These are phyloP conservation scores for Ammodramus savannarum DNA, from an alignment of 2,113 vertebrate genomes.

Conservation along the genomic window DNA sequence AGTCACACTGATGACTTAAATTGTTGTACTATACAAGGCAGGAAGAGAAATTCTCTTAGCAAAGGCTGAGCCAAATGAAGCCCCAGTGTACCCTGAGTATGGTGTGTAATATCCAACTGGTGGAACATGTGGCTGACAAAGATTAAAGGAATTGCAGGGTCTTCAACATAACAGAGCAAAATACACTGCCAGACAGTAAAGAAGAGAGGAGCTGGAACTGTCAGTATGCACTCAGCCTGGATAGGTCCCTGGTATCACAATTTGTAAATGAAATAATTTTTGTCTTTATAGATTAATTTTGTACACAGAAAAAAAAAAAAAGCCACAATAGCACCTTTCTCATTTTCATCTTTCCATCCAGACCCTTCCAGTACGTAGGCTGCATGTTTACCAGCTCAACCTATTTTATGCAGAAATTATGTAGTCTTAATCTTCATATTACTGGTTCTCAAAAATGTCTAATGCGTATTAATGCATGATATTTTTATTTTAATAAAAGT, in stretches of 20 bases:
- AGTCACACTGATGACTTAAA: background rate
- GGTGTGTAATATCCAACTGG: background rate
- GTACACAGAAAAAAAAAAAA: background rate
- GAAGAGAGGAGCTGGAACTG: background rate
- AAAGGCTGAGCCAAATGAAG: background rate
- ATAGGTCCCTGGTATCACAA: background rate
- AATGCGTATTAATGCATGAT: slow-evolving; percentile 60
- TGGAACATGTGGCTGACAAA: background rate
- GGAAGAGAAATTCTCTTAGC: background rate
- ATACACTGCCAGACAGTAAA: background rate
- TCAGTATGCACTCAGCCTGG: background rate
- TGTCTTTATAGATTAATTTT: background rate
- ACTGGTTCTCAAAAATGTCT: slow-evolving; percentile 47
- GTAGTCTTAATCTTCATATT: slow-evolving; percentile 57
- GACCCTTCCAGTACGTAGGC: background rate
- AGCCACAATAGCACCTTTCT: slow-evolving; percentile 33
- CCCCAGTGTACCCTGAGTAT: background rate
- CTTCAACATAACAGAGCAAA: background rate
- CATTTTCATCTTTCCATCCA: background rate
- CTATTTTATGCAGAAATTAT: slow-evolving; percentile 32
- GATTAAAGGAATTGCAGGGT: background rate
- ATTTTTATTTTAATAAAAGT: slow-evolving; percentile 71
- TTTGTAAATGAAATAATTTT: background rate
- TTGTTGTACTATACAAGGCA: background rate
- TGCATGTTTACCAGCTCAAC: slow-evolving; percentile 38